These are phyloP conservation scores for Rhyacichthys aspro DNA, from an alignment of 2,797 vertebrate genomes.

Conservation along the genomic window DNA sequence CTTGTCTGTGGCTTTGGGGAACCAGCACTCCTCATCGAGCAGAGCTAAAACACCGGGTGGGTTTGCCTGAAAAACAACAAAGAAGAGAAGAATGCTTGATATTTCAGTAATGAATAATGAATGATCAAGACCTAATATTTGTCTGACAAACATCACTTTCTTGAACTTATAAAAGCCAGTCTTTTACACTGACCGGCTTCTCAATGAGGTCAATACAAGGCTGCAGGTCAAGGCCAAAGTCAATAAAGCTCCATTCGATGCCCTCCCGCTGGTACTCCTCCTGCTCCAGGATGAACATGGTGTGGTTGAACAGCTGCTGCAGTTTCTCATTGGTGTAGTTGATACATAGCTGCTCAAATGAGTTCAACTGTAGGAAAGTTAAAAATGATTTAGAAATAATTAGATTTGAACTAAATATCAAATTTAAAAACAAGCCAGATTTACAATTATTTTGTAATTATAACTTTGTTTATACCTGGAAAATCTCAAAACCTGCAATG, in stretches of 20 bases:
- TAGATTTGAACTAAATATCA: slow-evolving; percentile 2
- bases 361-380: slow-evolving; percentile 84
- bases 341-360: slow-evolving; percentile 97
- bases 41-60: slow-evolving; percentile 94
- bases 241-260: slow-evolving; percentile 99
- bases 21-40: slow-evolving; percentile 98
- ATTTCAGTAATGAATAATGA: neutral
- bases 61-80: slow-evolving; percentile 82
- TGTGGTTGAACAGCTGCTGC: slow-evolving; percentile 99
- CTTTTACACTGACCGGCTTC: slow-evolving; percentile 84
- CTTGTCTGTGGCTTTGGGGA: slow-evolving; percentile 98
- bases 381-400: neutral
- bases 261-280: slow-evolving; percentile 98
- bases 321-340: slow-evolving; percentile 99
- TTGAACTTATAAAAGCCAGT: neutral
- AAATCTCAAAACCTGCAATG: slow-evolving; percentile 98
- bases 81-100: neutral
- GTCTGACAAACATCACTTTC: neutral
- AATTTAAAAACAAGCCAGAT: neutral
- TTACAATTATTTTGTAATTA: neutral
- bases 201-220: slow-evolving; percentile 98
- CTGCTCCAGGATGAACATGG: slow-evolving; percentile 99
- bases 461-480: slow-evolving; percentile 85
- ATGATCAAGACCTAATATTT: neutral
- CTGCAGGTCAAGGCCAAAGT: slow-evolving; percentile 96